Conservation (phyloP, 2,113 vertebrate species). For the Meriones unguiculatus region DNA sequence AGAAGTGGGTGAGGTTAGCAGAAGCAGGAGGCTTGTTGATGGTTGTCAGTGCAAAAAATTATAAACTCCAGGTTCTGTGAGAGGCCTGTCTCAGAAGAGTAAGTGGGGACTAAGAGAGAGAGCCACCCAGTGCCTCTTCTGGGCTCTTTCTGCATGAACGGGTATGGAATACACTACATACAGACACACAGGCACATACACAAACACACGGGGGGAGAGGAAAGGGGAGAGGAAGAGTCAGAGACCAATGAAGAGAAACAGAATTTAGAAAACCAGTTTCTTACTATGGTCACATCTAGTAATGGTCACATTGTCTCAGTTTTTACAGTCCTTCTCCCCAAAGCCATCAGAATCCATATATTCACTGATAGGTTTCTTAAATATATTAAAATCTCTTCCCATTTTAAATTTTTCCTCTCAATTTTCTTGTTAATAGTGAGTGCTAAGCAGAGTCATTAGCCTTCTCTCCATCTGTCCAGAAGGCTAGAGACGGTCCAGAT, state of each 20-base stretch:
- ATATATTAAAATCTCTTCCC: neutral
- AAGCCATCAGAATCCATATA: neutral
- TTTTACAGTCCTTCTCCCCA: neutral
- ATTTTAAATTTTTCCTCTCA: neutral
- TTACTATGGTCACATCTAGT: neutral
- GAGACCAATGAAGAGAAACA: too few species aligned
- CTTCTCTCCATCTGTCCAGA: constrained; percentile 7
- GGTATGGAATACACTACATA: neutral
- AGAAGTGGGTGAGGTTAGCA: neutral
- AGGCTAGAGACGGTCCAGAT: neutral
- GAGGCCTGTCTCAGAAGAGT: neutral
- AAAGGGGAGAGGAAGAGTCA: too few species aligned
- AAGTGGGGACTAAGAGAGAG: neutral
- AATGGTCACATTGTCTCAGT: neutral
- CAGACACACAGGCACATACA: neutral
- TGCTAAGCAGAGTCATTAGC: neutral
- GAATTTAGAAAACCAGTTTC: neutral
- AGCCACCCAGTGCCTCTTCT: neutral
- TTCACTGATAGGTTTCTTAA: neutral
- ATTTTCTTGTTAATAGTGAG: constrained; percentile 18
- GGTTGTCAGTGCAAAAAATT: neutral
- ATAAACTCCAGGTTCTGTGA: neutral
- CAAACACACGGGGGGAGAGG: neutral
- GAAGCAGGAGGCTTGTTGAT: neutral
- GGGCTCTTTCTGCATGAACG: neutral